Percentiles rank a stretch among this genome's conserved stretches.
Evolutionary conservation across 1,140 invertebrate genomes (phyloP).

Genomic region (Pinna nobilis): DNA sequence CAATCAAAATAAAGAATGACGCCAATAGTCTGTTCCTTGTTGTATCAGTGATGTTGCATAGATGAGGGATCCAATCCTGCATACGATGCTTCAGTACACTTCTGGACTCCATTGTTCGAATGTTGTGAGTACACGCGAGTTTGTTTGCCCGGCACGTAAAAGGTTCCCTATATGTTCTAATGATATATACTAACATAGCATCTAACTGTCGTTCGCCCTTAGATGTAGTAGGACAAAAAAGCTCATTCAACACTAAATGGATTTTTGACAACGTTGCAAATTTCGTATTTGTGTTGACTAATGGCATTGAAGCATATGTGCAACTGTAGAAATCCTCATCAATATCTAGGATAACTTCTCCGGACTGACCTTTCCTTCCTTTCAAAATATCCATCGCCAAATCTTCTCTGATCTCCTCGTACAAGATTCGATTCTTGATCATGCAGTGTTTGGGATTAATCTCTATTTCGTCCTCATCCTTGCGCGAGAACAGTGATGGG

Average conservation of each 20-base stretch:
- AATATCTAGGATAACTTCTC: slow-evolving; percentile 61
- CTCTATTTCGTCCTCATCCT: neutral
- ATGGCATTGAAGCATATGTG: slow-evolving; percentile 44
- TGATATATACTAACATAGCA: slow-evolving; percentile 23
- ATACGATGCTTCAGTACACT: neutral
- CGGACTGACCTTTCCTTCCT: neutral
- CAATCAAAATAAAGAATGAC: too few species aligned
- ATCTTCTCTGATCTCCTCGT: slow-evolving; percentile 41
- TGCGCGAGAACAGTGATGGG: neutral
- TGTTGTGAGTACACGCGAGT: neutral
- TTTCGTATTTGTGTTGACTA: slow-evolving; percentile 13
- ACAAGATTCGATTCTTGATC: slow-evolving; percentile 28
- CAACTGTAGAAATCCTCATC: slow-evolving; percentile 68
- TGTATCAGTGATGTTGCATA: too few species aligned
- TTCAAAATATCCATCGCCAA: slow-evolving; percentile 27
- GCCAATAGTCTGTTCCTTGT: too few species aligned
- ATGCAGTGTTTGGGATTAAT: slow-evolving; percentile 12
- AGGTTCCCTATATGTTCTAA: neutral
- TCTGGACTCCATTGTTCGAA: slow-evolving; percentile 3
- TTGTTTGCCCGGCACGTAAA: neutral
- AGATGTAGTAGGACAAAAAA: slow-evolving; percentile 47
- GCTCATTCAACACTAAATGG: slow-evolving; percentile 16
- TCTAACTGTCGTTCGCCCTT: slow-evolving; percentile 40
- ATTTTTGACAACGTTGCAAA: slow-evolving; percentile 26
- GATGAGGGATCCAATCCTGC: neutral